A percentile compares a stretch with the other conserved stretches of the same genome.
phyloP scores from a whole-genome alignment of 2,113 vertebrate genomes.

The Myodes glareolus region DNA sequence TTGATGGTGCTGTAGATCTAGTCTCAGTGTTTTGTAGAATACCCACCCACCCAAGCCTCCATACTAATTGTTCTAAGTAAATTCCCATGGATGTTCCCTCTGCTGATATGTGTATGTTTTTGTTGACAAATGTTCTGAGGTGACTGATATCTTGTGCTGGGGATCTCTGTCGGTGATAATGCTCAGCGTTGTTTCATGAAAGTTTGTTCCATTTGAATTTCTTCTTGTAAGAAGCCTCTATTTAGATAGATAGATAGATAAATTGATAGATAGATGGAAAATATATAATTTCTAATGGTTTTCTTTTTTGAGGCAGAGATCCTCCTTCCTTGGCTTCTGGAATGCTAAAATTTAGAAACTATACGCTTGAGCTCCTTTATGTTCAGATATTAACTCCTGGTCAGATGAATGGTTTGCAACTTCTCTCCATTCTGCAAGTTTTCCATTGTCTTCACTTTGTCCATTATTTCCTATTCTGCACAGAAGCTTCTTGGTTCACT shows the following conservation, averaged over 20 bases:
- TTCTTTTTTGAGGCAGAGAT: background rate
- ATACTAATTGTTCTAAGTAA: background rate
- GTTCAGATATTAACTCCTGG: background rate
- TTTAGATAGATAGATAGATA: background rate
- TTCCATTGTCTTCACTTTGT: background rate
- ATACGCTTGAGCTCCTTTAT: background rate
- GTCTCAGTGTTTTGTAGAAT: background rate
- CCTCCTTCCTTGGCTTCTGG: background rate
- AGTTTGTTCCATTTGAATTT: background rate
- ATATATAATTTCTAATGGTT: background rate
- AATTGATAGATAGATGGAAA: background rate
- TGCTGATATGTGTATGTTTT: background rate
- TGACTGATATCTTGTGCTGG: too few relatives aligned
- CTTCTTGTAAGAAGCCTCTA: background rate
- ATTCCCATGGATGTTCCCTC: background rate
- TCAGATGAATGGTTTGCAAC: background rate
- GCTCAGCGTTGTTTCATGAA: background rate
- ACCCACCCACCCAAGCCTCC: background rate
- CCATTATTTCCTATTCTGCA: background rate
- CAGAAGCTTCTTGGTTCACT: background rate
- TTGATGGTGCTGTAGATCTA: background rate
- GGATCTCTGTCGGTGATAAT: background rate
- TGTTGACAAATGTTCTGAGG: background rate
- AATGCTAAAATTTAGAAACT: background rate
- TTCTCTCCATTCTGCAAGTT: background rate